Evolutionary conservation across 2,113 vertebrate species (phyloP).

Genomic region (Panthera leo): DNA sequence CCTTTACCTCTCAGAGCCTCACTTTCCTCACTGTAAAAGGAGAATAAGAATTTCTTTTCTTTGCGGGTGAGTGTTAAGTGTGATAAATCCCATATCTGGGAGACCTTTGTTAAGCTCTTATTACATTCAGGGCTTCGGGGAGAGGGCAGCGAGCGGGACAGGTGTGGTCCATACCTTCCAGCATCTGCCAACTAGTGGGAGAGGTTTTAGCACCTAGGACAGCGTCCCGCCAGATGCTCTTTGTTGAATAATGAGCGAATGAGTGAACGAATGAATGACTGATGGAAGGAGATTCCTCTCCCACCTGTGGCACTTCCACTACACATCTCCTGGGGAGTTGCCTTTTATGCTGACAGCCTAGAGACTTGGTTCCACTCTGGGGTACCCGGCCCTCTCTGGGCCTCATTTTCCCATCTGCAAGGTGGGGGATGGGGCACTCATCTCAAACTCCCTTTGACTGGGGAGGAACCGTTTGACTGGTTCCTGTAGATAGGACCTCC

Average conservation of each 20-base stretch:
- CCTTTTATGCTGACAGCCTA: background rate
- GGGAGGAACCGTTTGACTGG: no score
- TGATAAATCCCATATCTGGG: background rate
- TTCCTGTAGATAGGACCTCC: background rate
- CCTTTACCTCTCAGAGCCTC: background rate
- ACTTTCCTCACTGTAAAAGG: background rate
- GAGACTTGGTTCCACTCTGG: background rate
- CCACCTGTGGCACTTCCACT: background rate
- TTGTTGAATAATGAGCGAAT: rapidly evolving
- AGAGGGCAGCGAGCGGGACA: rapidly evolving
- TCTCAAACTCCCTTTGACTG: background rate
- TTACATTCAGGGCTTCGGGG: rapidly evolving
- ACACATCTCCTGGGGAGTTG: background rate
- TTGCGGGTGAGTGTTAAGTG: background rate
- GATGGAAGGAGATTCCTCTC: background rate
- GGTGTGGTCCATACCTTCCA: background rate
- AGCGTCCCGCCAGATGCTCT: rapidly evolving
- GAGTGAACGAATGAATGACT: background rate
- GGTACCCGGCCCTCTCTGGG: background rate
- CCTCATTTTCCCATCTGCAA: background rate
- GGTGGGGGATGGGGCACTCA: background rate
- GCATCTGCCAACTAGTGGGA: background rate
- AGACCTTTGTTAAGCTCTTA: background rate
- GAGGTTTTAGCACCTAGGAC: background rate
- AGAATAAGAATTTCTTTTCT: background rate